Conservation (phyloP, 2,888 invertebrate genomes). For the Torymus auratus region DNA sequence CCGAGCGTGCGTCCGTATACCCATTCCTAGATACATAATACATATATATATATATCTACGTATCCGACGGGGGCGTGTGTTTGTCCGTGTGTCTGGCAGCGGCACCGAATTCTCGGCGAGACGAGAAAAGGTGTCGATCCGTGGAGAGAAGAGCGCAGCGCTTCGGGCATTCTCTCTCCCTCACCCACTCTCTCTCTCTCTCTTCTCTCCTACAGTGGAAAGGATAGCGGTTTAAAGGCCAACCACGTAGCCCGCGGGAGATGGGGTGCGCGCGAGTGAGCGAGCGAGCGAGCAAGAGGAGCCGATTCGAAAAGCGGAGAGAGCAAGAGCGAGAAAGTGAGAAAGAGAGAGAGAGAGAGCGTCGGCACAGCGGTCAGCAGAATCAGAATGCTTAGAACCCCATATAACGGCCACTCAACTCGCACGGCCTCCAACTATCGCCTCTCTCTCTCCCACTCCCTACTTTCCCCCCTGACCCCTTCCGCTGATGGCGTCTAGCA, state of each 20-base stretch:
- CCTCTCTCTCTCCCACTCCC: constrained; percentile 16
- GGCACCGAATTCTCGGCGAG: constrained; percentile 39
- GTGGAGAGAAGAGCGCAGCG: constrained; percentile 29
- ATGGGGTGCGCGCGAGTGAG: constrained; percentile 45
- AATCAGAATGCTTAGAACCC: constrained; percentile 74
- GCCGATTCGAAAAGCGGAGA: constrained; percentile 44
- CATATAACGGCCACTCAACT: constrained; percentile 74
- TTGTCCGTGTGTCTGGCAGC: background rate
- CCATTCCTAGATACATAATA: background rate
- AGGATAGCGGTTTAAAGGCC: constrained; percentile 71
- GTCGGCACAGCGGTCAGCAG: constrained; percentile 73
- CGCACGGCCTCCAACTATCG: constrained; percentile 53
- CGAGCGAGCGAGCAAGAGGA: constrained; percentile 42
- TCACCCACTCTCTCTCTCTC: background rate
- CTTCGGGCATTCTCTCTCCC: constrained; percentile 29
- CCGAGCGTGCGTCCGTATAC: background rate
- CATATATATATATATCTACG: too few relatives aligned
- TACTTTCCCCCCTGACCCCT: background rate
- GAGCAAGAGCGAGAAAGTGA: constrained; percentile 46
- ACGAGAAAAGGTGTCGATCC: constrained; percentile 53
- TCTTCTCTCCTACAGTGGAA: background rate
- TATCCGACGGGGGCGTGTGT: background rate
- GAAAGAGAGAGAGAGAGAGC: constrained; percentile 50
- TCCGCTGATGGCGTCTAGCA: constrained; percentile 22
- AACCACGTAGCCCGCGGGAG: constrained; percentile 70